These are phyloP conservation scores for Sitta europaea DNA, from an alignment of 2,113 vertebrate species.

Conservation along the genomic window DNA sequence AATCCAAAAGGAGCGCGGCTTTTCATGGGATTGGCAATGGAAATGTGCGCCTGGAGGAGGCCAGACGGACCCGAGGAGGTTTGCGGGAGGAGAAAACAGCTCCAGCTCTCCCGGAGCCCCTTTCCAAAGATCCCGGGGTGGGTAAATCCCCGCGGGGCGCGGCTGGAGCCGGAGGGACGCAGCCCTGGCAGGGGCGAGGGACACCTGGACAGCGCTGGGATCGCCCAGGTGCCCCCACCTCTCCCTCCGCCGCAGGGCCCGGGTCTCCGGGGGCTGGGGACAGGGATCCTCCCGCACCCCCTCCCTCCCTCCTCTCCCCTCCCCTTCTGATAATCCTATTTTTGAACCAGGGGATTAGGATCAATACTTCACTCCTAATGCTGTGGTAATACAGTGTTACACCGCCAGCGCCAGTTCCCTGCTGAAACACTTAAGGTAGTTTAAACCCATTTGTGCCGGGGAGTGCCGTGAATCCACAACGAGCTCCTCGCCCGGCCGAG, in stretches of 20 bases:
- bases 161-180: too few species aligned
- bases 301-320: neutral
- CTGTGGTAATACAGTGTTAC: constrained; percentile 50
- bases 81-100: neutral
- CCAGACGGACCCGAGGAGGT: neutral
- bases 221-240: accelerated
- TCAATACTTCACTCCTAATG: constrained; percentile 58
- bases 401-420: constrained; percentile 56
- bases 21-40: neutral
- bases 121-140: accelerated
- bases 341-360: constrained; percentile 61
- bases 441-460: constrained; percentile 61
- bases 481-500: neutral
- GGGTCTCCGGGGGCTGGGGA: neutral
- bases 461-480: constrained; percentile 56
- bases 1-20: constrained; percentile 1
- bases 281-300: neutral
- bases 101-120: neutral
- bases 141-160: neutral
- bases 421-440: constrained; percentile 66
- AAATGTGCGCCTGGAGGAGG: neutral
- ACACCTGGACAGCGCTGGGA: accelerated
- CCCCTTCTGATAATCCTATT: constrained; percentile 61
- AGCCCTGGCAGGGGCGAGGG: accelerated
- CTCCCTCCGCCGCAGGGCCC: neutral